Conservation (phyloP, 2,113 vertebrate species). For the Etheostoma spectabile region DNA sequence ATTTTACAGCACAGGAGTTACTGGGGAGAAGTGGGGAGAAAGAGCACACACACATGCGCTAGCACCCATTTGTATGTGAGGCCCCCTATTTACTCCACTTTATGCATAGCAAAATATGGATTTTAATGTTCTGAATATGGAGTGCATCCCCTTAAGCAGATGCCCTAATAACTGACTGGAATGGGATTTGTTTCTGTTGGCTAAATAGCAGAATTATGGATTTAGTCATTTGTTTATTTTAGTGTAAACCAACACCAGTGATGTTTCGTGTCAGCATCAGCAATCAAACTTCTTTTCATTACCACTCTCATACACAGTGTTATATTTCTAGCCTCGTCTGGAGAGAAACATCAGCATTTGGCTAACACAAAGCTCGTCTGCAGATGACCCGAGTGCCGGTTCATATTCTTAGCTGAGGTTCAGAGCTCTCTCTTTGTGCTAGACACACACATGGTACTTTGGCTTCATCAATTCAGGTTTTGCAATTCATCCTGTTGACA, state of each 20-base stretch:
- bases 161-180: neutral
- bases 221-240: neutral
- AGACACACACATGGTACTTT: neutral
- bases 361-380: neutral
- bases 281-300: neutral
- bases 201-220: neutral
- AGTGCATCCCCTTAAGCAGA: neutral
- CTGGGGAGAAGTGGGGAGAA: neutral
- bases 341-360: neutral
- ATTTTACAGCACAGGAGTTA: conserved; percentile 87
- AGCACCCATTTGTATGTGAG: neutral
- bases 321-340: neutral
- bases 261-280: neutral
- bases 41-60: neutral
- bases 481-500: neutral
- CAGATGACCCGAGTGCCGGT: neutral
- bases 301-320: neutral
- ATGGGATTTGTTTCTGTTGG: neutral
- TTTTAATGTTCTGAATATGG: too few relatives aligned
- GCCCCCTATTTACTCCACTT: too few relatives aligned
- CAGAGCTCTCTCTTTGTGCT: neutral
- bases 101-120: too few relatives aligned
- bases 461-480: neutral
- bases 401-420: neutral
- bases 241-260: neutral